A percentile compares a stretch with the other conserved stretches of the same genome.
Conservation (phyloP, 2,888 invertebrate species). For the Dicyrtomina minuta region DNA sequence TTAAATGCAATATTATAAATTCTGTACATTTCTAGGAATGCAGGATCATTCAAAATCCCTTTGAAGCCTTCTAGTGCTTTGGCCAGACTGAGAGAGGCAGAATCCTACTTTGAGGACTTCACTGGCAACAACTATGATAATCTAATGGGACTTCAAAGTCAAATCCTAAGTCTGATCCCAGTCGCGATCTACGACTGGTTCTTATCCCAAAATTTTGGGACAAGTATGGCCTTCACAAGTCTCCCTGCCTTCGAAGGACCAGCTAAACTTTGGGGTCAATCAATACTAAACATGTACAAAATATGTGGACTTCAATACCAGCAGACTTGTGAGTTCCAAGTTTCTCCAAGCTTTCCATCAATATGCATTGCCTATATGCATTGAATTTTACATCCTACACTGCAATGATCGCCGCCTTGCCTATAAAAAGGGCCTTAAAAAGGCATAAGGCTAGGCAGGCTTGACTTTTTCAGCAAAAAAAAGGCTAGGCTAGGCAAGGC, state of each 20-base stretch:
- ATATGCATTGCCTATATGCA: background rate
- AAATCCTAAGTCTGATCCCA: slow-evolving; percentile 1
- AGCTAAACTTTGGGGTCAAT: slow-evolving; percentile 27
- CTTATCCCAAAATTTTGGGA: slow-evolving; percentile 10
- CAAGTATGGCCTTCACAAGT: slow-evolving; percentile 37
- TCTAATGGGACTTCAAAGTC: slow-evolving; percentile 18
- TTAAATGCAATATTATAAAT: no score
- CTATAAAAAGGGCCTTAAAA: no score
- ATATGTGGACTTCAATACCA: slow-evolving; percentile 46
- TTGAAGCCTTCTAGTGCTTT: slow-evolving; percentile 11
- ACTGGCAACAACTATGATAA: slow-evolving; percentile 20
- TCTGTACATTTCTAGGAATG: no score
- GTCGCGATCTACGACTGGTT: slow-evolving; percentile 7
- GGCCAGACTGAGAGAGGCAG: slow-evolving; percentile 24
- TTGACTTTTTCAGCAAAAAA: no score
- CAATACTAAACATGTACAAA: slow-evolving; percentile 42
- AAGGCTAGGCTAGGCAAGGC: no score
- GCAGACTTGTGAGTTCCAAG: slow-evolving; percentile 40
- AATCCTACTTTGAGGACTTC: slow-evolving; percentile 5
- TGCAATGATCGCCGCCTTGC: background rate
- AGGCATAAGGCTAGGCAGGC: no score
- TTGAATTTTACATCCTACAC: no score
- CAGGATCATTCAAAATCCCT: slow-evolving; percentile 24
- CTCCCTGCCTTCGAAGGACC: slow-evolving; percentile 38
- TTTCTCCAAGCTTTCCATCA: no score